A percentile compares a stretch with the other conserved stretches of the same genome.
phyloP scores from a whole-genome alignment of 2,888 invertebrate species.

The Monopis laevigella region DNA sequence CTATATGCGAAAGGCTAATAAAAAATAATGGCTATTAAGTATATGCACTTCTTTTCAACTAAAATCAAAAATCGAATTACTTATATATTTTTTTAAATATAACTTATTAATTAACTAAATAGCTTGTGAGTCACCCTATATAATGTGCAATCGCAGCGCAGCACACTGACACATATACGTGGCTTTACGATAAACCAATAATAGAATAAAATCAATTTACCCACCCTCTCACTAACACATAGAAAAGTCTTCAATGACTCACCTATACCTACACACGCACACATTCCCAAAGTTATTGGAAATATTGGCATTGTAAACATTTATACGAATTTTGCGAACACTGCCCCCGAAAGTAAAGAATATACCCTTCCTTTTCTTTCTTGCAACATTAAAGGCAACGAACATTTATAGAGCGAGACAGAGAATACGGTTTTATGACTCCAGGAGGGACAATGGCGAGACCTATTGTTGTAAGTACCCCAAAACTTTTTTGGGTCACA shows the following conservation, averaged over 20 bases:
- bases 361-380: conserved; percentile 36
- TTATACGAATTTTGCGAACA: conserved; percentile 57
- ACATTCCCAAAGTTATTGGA: conserved; percentile 37
- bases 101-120: no score
- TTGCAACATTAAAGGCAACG: conserved; percentile 18
- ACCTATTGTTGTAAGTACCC: conserved; percentile 65
- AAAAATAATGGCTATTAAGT: not conserved
- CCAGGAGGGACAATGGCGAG: conserved; percentile 57
- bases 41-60: no score
- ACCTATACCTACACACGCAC: conserved; percentile 34
- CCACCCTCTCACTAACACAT: conserved; percentile 55
- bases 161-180: conserved; percentile 65
- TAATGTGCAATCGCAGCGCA: conserved; percentile 39
- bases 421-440: conserved; percentile 47
- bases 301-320: conserved; percentile 65
- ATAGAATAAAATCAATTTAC: conserved; percentile 65
- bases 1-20: not conserved
- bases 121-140: no score
- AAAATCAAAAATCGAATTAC: no score
- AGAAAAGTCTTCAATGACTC: conserved; percentile 42
- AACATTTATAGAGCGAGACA: conserved; percentile 33
- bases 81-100: no score
- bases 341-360: conserved; percentile 36
- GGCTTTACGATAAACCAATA: conserved; percentile 66
- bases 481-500: conserved; percentile 65